Evolutionary conservation across 2,797 vertebrate genomes (phyloP).

Genomic region (Calcarius lapponicus): DNA sequence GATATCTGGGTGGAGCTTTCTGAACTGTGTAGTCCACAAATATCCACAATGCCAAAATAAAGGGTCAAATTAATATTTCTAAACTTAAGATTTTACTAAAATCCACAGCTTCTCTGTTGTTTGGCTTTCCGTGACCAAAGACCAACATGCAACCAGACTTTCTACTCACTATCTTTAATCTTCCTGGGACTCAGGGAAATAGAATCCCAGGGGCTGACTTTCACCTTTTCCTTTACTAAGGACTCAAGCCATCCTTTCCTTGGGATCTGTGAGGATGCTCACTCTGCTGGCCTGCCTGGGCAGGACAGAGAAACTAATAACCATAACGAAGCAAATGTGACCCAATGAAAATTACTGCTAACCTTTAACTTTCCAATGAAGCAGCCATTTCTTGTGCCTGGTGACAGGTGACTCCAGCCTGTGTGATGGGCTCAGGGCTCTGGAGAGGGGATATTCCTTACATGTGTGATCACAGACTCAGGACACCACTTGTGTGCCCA

Average conservation of each 20-base stretch:
- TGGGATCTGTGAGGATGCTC: not conserved
- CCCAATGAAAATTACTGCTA: not conserved
- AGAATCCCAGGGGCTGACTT: not conserved
- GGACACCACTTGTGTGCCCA: fast-evolving
- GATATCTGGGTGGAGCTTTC: not conserved
- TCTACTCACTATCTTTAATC: not conserved
- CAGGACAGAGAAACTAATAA: not conserved
- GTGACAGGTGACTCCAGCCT: not conserved
- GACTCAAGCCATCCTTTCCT: not conserved
- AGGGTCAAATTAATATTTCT: not conserved
- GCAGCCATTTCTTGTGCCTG: not conserved
- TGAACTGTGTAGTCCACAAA: not conserved
- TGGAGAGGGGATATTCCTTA: not conserved
- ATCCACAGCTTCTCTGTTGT: not conserved
- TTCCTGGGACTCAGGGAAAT: not conserved
- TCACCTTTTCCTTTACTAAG: not conserved
- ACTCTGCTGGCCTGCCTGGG: not conserved
- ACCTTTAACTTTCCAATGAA: not conserved
- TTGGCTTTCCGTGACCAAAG: not conserved
- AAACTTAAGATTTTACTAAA: not conserved
- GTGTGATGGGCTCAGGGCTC: not conserved
- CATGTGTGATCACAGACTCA: not conserved
- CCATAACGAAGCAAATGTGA: not conserved
- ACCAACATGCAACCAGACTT: not conserved
- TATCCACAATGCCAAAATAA: not conserved